Evolutionary conservation across 2,797 vertebrate species (phyloP).

Genomic region (Loris lydekkerianus): DNA sequence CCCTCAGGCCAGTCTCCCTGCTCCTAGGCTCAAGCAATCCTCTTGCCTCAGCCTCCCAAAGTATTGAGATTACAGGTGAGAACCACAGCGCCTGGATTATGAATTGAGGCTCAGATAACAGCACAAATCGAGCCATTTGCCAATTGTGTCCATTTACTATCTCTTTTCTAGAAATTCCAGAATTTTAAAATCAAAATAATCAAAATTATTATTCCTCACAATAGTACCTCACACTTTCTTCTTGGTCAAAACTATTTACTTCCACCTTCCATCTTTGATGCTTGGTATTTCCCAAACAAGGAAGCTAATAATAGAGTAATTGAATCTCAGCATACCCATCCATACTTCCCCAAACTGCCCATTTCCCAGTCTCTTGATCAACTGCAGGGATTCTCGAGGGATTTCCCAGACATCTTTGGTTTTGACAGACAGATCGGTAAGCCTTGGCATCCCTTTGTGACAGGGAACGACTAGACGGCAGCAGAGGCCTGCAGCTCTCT

Average conservation of each 20-base stretch:
- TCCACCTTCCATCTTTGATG: slow-evolving; percentile 90
- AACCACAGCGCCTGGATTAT: not conserved
- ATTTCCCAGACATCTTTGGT: slow-evolving; percentile 99
- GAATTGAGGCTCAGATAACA: slow-evolving; percentile 67
- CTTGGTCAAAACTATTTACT: slow-evolving; percentile 5
- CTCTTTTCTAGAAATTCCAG: slow-evolving; percentile 77
- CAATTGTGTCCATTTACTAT: slow-evolving; percentile 77
- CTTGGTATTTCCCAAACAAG: slow-evolving; percentile 81
- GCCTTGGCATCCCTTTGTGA: slow-evolving; percentile 99
- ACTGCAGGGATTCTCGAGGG: slow-evolving; percentile 97
- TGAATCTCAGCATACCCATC: slow-evolving; percentile 96
- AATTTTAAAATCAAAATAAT: slow-evolving; percentile 78
- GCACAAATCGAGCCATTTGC: slow-evolving; percentile 70
- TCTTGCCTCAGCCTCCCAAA: not conserved
- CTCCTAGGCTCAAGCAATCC: not conserved
- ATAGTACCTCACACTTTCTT: slow-evolving; percentile 43
- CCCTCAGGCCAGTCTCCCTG: not conserved
- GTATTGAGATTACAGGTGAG: not conserved
- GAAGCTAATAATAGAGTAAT: slow-evolving; percentile 84
- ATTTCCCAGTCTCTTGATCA: slow-evolving; percentile 98
- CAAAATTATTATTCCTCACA: not conserved
- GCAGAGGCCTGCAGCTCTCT: slow-evolving; percentile 98
- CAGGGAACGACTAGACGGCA: slow-evolving; percentile 98
- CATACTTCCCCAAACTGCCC: slow-evolving; percentile 99
- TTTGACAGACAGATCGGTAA: slow-evolving; percentile 99